phyloP scores from a whole-genome alignment of 2,113 vertebrate species.

The Muntiacus muntjak region DNA sequence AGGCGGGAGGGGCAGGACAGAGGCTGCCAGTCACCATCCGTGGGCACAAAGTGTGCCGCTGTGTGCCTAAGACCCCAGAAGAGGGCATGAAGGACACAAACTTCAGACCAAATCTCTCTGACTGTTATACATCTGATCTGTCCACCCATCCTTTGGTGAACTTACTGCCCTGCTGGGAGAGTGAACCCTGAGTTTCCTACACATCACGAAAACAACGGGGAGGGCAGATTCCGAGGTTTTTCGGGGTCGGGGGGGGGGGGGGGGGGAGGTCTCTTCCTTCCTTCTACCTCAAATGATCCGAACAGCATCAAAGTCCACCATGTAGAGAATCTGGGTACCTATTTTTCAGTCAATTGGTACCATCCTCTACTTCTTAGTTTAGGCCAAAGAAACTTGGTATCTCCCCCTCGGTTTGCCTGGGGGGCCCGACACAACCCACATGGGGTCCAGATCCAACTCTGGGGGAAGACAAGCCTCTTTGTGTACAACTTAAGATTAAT shows the following conservation, averaged over 20 bases:
- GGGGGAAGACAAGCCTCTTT: background rate
- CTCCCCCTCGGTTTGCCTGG: background rate
- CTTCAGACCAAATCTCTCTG: background rate
- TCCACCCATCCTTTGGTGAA: background rate
- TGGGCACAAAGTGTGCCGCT: fast-evolving
- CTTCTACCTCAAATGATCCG: background rate
- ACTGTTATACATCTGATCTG: background rate
- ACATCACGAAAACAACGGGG: background rate
- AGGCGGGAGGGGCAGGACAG: background rate
- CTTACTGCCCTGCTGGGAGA: background rate
- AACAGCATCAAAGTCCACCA: background rate
- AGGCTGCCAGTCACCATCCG: background rate
- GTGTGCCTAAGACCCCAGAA: background rate
- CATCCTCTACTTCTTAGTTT: background rate
- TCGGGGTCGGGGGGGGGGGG: no score
- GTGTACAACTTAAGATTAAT: conserved; percentile 44
- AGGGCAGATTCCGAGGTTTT: no score
- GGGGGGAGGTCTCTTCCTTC: background rate
- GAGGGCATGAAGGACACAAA: background rate
- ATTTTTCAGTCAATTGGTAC: background rate
- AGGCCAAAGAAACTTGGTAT: background rate
- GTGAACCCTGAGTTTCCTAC: background rate
- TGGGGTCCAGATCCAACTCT: background rate
- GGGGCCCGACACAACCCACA: background rate
- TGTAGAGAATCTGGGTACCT: background rate